Percentiles rank a stretch among this genome's conserved stretches.
phyloP scores from a whole-genome alignment of 2,797 vertebrate species.

The Morus bassanus region DNA sequence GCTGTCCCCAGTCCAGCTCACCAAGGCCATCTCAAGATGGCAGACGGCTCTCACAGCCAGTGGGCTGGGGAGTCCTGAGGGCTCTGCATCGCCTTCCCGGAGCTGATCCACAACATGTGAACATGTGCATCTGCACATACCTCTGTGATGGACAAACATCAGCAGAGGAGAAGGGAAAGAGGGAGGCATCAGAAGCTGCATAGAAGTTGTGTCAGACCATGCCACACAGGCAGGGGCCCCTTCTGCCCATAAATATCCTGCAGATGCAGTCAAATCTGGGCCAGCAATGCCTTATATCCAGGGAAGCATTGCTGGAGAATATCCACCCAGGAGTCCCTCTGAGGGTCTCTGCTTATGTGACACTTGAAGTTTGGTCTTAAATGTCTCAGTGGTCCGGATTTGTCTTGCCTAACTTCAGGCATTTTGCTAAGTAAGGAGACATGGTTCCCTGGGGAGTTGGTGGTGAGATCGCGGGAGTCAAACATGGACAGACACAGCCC shows the following conservation, averaged over 20 bases:
- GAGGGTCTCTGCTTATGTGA: neutral
- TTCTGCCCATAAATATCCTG: neutral
- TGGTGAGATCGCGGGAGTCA: neutral
- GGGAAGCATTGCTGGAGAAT: neutral
- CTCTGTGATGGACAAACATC: neutral
- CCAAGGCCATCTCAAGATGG: neutral
- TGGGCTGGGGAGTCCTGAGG: neutral
- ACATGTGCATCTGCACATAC: neutral
- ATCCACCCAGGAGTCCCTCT: neutral
- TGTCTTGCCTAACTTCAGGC: neutral
- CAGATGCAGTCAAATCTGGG: neutral
- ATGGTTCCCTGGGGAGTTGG: fast-evolving
- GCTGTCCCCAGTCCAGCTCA: neutral
- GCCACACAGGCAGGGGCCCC: neutral
- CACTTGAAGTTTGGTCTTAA: neutral
- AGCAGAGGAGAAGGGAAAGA: neutral
- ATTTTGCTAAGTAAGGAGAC: neutral
- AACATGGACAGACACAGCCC: neutral
- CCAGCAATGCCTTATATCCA: neutral
- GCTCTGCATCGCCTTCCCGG: neutral
- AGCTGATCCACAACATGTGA: neutral
- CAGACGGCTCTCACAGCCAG: neutral
- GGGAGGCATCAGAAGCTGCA: neutral
- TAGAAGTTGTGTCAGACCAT: neutral
- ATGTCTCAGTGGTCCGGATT: neutral